Evolutionary conservation across 2,797 vertebrate genomes (phyloP), one percentile per base, ranked within the genome.

Genomic region (Heteromormyrus szaboi): DNA sequence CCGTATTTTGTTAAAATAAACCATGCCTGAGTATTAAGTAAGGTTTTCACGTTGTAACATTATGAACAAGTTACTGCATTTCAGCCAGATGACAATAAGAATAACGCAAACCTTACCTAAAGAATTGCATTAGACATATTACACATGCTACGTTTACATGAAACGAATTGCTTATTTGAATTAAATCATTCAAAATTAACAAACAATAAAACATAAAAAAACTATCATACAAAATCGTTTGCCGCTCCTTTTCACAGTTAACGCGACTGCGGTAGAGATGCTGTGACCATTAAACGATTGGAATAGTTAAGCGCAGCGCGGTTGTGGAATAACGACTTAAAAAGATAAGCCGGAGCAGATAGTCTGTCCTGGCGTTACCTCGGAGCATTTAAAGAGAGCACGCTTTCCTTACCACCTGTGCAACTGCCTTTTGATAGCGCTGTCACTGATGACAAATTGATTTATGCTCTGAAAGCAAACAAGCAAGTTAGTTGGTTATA

Each of bases 371-470:
- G 48, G 3, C 4, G 48, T 84, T 14, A 84, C 81, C 46, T 25
- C 48, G 22, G 22, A 41, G 29, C 53, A 29, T 53, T 85, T 86
- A 54, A 86, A 48, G 17, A 25, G 33, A 17, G 33, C 29, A 33
- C 22, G 48, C 85, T 59, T 41, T 37, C 1, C 46, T 85, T 51
- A 53, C n/a, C 22, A 54, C 7, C 53, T 44, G 90, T 91, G 91
- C 94, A 93, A 93, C 93, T 93, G 93, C 91, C 92, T 94, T 89
- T 62, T 92, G 91, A 90, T 54, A 79, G 50, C 4, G 22, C 44
- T 91, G 89, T 68, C 90, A 89, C 88, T 92, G 91, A 93, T 92
- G 93, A 92, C 91, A 92, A 92, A 93, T 93, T 92, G 93, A 95
- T 95, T 94, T 72, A 92, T 93, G 92, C 93, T 68, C 91, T 48